Conservation (phyloP, 2,113 vertebrate species). For the Hemiscyllium ocellatum region DNA sequence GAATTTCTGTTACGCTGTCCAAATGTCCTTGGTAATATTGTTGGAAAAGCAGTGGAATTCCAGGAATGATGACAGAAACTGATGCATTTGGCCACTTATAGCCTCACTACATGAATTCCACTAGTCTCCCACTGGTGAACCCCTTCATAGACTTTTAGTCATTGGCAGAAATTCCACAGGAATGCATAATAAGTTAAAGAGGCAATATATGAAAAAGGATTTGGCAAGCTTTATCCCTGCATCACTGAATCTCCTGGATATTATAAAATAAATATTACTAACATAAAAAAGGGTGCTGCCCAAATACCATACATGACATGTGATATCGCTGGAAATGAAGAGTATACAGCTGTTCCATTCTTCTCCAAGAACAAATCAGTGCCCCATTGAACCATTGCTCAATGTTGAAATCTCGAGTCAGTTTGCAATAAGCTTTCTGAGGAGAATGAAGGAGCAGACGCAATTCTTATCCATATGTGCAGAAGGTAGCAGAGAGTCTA, state of each 20-base stretch:
- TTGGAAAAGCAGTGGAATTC: background rate
- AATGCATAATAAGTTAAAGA: background rate
- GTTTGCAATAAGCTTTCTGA: background rate
- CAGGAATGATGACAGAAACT: background rate
- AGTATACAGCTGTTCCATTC: background rate
- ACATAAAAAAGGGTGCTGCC: background rate
- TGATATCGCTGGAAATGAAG: background rate
- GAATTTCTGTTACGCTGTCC: background rate
- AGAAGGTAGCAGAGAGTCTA: background rate
- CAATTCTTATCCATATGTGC: background rate
- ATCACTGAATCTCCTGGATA: background rate
- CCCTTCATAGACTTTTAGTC: too few relatives aligned
- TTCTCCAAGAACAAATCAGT: background rate
- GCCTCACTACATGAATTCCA: background rate
- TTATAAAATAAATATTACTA: background rate
- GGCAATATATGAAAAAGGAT: background rate
- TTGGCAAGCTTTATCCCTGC: background rate
- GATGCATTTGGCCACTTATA: background rate
- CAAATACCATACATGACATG: background rate
- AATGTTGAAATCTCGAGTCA: background rate
- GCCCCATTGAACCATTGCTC: background rate
- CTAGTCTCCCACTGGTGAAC: background rate
- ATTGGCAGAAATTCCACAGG: background rate
- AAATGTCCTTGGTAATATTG: background rate
- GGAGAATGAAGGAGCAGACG: too few relatives aligned